Percentiles rank a stretch among this genome's conserved stretches.
phyloP scores from a whole-genome alignment of 2,888 invertebrate genomes.

The Julus scandinavius region DNA sequence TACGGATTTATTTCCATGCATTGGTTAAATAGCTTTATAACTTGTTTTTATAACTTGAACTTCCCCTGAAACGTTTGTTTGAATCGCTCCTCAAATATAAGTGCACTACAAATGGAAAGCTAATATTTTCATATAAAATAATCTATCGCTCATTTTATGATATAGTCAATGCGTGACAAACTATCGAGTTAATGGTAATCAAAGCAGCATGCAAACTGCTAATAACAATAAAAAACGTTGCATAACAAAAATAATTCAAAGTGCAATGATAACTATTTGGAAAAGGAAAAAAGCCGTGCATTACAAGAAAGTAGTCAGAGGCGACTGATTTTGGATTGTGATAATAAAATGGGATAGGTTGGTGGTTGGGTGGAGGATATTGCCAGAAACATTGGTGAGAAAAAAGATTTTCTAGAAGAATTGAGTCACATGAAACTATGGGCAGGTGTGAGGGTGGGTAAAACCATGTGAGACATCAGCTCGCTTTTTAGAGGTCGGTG shows the following conservation, averaged over 20 bases:
- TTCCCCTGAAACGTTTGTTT: too few species aligned
- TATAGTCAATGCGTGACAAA: too few species aligned
- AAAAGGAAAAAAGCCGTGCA: constrained; percentile 20
- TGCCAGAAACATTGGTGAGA: constrained; percentile 34
- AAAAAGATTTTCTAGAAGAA: not conserved
- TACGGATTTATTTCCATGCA: too few species aligned
- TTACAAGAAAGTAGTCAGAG: constrained; percentile 37
- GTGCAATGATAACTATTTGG: not conserved
- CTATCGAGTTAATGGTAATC: not conserved
- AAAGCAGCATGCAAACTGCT: constrained; percentile 36
- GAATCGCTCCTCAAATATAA: too few species aligned
- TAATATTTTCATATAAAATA: too few species aligned
- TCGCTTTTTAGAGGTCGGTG: constrained; percentile 31
- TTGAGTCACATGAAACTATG: constrained; percentile 22
- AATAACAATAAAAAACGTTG: constrained; percentile 3
- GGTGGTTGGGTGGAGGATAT: not conserved
- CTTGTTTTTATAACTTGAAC: too few species aligned
- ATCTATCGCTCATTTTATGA: too few species aligned
- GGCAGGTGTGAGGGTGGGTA: constrained; percentile 34
- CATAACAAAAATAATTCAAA: constrained; percentile 21
- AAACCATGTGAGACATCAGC: constrained; percentile 51
- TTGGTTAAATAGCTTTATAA: too few species aligned
- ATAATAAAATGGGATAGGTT: constrained; percentile 30
- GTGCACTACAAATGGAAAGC: too few species aligned
- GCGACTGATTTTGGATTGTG: constrained; percentile 37